phyloP scores from a whole-genome alignment of 2,113 vertebrate species.

The Polypterus bichir region DNA sequence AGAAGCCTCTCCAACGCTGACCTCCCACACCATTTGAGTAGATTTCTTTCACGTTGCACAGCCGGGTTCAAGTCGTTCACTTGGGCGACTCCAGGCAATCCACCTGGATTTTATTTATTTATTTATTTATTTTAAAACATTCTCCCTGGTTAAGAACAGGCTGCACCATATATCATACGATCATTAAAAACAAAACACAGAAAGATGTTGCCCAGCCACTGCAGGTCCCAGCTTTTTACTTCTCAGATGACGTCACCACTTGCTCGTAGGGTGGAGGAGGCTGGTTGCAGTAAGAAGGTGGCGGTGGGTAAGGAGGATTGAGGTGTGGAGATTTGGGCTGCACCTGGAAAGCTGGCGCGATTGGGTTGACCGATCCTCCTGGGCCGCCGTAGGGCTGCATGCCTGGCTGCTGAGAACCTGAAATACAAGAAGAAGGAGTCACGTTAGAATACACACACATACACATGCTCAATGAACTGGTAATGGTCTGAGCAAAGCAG shows the following conservation, averaged over 20 bases:
- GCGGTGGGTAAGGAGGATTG: constrained; percentile 68
- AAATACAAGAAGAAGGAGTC: constrained; percentile 12
- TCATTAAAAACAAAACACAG: not conserved
- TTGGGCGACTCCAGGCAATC: no score
- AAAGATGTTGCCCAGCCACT: constrained; percentile 3
- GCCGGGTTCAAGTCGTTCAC: constrained; percentile 14
- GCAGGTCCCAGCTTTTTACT: constrained; percentile 44
- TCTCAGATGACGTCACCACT: constrained; percentile 70
- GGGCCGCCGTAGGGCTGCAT: constrained; percentile 73
- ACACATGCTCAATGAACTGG: no score
- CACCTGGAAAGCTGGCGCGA: constrained; percentile 62
- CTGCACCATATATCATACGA: not conserved
- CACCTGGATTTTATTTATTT: no score
- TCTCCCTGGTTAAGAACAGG: constrained; percentile 1
- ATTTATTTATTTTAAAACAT: no score
- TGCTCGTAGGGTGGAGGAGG: constrained; percentile 88
- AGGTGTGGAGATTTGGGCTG: constrained; percentile 67
- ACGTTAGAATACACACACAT: not conserved
- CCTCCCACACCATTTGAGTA: no score
- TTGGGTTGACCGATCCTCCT: constrained; percentile 45
- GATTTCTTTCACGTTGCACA: not conserved
- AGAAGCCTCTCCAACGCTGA: no score
- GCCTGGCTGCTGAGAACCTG: constrained; percentile 73
- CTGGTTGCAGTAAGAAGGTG: constrained; percentile 89
- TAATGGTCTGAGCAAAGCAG: no score